These are phyloP conservation scores for Sander vitreus DNA, from an alignment of 2,113 vertebrate species.

Conservation along the genomic window DNA sequence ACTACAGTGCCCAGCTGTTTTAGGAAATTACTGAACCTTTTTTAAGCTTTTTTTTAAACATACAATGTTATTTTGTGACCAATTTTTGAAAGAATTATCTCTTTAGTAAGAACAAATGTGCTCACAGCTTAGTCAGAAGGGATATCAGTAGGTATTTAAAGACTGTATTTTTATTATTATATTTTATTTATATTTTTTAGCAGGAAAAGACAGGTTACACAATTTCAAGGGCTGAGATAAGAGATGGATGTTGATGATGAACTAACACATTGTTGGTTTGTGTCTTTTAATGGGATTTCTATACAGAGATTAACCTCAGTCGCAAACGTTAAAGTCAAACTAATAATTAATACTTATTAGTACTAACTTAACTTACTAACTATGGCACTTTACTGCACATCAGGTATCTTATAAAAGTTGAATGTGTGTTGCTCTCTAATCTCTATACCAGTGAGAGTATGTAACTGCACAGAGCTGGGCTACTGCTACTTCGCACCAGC, in stretches of 20 bases:
- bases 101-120: neutral
- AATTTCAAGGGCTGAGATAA: neutral
- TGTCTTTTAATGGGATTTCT: neutral
- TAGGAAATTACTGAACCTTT: neutral
- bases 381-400: neutral
- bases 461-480: constrained; percentile 85
- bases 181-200: neutral
- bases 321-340: neutral
- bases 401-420: neutral
- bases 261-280: neutral
- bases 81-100: neutral
- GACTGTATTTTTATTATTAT: neutral
- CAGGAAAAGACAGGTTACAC: neutral
- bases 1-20: neutral
- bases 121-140: neutral
- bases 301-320: neutral
- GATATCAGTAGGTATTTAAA: neutral
- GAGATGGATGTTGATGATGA: neutral
- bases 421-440: constrained; percentile 7
- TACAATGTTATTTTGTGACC: neutral
- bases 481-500: constrained; percentile 79
- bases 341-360: too few species aligned
- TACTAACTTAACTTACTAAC: too few species aligned
- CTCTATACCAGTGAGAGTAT: constrained; percentile 77
- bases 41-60: neutral